These are phyloP conservation scores for Calameuta filiformis DNA, from an alignment of 2,888 invertebrate genomes.

Conservation along the genomic window DNA sequence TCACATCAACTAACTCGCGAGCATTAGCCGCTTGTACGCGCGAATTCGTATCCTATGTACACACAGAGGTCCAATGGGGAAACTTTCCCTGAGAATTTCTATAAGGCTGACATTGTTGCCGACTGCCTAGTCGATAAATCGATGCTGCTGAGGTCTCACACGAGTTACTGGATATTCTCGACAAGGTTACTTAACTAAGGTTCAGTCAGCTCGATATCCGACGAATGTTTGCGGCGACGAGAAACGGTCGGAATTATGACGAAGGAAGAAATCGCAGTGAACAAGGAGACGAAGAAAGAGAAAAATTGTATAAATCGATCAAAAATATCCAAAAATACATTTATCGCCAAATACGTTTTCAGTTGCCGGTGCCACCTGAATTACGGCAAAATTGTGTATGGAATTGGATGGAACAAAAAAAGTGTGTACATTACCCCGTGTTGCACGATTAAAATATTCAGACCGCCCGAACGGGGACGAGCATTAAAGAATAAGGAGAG, in stretches of 20 bases:
- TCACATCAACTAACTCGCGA: background rate
- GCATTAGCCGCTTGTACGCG: background rate
- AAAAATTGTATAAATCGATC: background rate
- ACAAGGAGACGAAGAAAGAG: background rate
- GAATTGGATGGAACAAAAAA: background rate
- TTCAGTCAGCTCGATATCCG: background rate
- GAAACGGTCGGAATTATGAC: background rate
- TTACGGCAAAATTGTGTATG: background rate
- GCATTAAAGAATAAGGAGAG: background rate
- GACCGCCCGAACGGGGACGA: background rate
- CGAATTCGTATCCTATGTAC: background rate
- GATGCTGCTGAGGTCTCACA: background rate
- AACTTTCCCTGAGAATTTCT: background rate
- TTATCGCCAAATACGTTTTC: background rate
- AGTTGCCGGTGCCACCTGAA: background rate
- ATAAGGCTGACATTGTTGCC: background rate
- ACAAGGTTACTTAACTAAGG: background rate
- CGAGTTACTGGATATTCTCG: background rate
- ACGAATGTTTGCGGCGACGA: background rate
- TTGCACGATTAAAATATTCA: background rate
- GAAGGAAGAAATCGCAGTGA: background rate
- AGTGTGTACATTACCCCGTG: background rate
- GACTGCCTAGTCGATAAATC: background rate
- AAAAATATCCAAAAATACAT: background rate
- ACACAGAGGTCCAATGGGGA: background rate